These are phyloP conservation scores for Canis aureus DNA, from an alignment of 2,113 vertebrate genomes.

Conservation along the genomic window DNA sequence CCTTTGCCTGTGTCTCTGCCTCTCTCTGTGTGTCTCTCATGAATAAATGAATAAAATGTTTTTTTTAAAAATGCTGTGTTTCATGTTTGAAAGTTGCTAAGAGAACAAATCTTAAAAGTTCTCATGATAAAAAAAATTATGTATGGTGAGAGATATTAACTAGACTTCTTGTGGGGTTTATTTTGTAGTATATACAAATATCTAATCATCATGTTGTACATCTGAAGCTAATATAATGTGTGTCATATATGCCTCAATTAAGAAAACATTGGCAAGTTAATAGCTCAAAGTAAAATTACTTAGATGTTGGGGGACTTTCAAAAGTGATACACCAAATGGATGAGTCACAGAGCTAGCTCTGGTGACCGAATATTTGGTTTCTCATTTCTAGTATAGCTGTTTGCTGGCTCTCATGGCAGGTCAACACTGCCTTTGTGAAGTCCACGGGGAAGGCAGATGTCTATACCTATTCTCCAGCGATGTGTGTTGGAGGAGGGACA, in stretches of 20 bases:
- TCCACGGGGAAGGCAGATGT: not conserved
- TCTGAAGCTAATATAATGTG: not conserved
- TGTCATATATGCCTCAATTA: not conserved
- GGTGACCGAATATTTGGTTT: not conserved
- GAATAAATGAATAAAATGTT: too few relatives aligned
- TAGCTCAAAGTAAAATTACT: not conserved
- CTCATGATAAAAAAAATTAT: not conserved
- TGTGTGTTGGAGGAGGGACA: accelerated
- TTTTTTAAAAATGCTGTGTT: not conserved
- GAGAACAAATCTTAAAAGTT: not conserved
- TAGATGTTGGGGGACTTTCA: not conserved
- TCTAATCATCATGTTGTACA: not conserved
- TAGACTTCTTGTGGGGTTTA: not conserved
- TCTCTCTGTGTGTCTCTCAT: too few relatives aligned
- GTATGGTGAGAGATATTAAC: not conserved
- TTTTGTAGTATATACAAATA: not conserved
- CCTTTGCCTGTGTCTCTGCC: too few relatives aligned
- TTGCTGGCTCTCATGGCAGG: not conserved
- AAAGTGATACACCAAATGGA: not conserved
- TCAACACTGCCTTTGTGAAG: not conserved
- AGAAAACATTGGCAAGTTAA: not conserved
- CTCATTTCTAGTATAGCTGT: not conserved
- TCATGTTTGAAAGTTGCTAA: not conserved
- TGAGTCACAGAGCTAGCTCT: not conserved
- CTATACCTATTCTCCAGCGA: not conserved